These are phyloP conservation scores for Brachionus koreanus DNA, from an alignment of 1,140 invertebrate species.

Conservation along the genomic window DNA sequence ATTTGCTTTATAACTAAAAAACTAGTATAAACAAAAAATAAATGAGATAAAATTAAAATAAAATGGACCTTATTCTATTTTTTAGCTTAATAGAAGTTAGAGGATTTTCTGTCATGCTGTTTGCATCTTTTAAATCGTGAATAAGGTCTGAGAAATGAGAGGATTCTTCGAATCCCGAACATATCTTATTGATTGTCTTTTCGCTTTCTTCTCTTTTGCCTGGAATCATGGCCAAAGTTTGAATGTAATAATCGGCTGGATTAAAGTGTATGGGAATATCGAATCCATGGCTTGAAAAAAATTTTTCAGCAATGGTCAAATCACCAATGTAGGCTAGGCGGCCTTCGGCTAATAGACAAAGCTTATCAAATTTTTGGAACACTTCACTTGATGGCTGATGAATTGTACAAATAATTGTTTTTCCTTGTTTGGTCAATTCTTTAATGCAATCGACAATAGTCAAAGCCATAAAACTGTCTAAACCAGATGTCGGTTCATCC, in stretches of 20 bases:
- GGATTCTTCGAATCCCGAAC: background rate
- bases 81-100: background rate
- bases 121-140: background rate
- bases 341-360: constrained; percentile 31
- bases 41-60: background rate
- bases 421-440: constrained; percentile 69
- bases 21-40: background rate
- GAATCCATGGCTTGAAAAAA: constrained; percentile 51
- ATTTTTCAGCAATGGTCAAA: background rate
- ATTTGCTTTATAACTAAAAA: constrained; percentile 24
- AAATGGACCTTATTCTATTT: constrained; percentile 21
- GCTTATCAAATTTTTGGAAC: constrained; percentile 78
- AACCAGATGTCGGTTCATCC: constrained; percentile 66
- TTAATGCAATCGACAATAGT: constrained; percentile 77
- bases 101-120: background rate
- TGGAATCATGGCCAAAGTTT: constrained; percentile 68
- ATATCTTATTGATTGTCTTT: background rate
- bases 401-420: constrained; percentile 87
- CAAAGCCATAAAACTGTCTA: constrained; percentile 82
- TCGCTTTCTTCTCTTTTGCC: constrained; percentile 68
- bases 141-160: background rate
- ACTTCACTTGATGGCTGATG: constrained; percentile 92
- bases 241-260: constrained; percentile 44
- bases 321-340: constrained; percentile 22
- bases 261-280: constrained; percentile 44